Conservation (phyloP, 2,888 invertebrate species). For the Lomographa bimaculata region DNA sequence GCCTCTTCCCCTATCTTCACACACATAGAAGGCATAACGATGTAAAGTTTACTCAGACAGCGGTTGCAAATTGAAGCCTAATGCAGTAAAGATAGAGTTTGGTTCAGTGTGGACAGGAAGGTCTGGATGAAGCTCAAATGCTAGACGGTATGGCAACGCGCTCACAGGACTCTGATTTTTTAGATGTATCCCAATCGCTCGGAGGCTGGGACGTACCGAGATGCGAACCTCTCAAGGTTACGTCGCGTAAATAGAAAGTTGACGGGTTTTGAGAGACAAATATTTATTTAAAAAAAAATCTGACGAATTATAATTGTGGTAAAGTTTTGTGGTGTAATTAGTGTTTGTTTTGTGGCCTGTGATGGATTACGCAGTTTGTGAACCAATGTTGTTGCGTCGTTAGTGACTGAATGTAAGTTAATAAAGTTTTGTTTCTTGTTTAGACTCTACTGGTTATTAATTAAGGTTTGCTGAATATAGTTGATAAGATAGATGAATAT, state of each 20-base stretch:
- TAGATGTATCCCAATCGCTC: conserved; percentile 70
- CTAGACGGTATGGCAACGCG: conserved; percentile 70
- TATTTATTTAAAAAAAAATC: no score
- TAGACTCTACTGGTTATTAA: no score
- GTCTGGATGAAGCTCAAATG: conserved; percentile 35
- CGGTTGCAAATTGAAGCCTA: conserved; percentile 22
- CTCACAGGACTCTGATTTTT: conserved; percentile 77
- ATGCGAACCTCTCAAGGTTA: conserved; percentile 26
- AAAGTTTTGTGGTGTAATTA: conserved; percentile 40
- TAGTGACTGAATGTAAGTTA: conserved; percentile 42
- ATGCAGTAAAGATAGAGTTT: neutral
- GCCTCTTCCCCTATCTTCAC: conserved; percentile 64
- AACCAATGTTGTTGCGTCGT: conserved; percentile 38
- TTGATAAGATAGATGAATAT: neutral
- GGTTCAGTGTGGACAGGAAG: conserved; percentile 1
- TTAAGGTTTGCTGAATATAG: conserved; percentile 18
- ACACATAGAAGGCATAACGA: conserved; percentile 35
- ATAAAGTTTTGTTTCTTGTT: conserved; percentile 36
- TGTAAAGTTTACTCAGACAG: conserved; percentile 13
- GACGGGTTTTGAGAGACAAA: conserved; percentile 9
- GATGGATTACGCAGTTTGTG: conserved; percentile 45
- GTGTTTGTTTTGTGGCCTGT: conserved; percentile 45
- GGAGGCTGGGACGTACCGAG: conserved; percentile 64
- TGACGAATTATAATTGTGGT: no score
- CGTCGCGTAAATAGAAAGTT: conserved; percentile 29